Evolutionary conservation across 2,797 vertebrate genomes (phyloP).

Genomic region (Betta splendens): DNA sequence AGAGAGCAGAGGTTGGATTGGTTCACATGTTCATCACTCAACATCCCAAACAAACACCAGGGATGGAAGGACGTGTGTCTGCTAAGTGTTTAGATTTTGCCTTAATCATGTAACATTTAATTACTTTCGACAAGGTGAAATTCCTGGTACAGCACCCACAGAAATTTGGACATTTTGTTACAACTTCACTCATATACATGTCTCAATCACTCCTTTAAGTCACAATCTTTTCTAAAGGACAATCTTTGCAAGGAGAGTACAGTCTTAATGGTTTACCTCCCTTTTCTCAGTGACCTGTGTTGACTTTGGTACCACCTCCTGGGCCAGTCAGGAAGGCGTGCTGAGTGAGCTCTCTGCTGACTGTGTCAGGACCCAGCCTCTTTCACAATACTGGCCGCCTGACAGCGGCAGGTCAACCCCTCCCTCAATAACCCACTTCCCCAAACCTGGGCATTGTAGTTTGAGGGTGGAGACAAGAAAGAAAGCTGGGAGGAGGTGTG

Average conservation of each 20-base stretch:
- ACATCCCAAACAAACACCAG: constrained; percentile 22
- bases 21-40: constrained; percentile 23
- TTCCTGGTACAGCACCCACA: constrained; percentile 50
- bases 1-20: constrained; percentile 29
- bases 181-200: constrained; percentile 6
- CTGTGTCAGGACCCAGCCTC: constrained; percentile 80
- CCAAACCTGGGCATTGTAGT: constrained; percentile 81
- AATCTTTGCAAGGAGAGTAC: constrained; percentile 30
- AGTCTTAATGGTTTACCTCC: constrained; percentile 41
- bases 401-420: constrained; percentile 47
- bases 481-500: constrained; percentile 64
- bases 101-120: constrained; percentile 43
- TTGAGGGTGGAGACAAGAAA: constrained; percentile 79
- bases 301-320: constrained; percentile 71
- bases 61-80: neutral
- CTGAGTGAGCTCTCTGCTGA: constrained; percentile 74
- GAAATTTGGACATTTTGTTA: constrained; percentile 29
- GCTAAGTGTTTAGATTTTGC: constrained; percentile 10
- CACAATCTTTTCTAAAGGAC: constrained; percentile 22
- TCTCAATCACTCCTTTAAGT: constrained; percentile 19
- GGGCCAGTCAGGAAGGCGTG: constrained; percentile 77
- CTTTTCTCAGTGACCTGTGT: constrained; percentile 68
- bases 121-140: constrained; percentile 59
- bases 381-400: constrained; percentile 80
- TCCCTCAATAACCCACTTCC: constrained; percentile 65